Evolutionary conservation across 1,140 invertebrate species (phyloP), one percentile per base, ranked within the genome.

Genomic region (Phenacoccus solenopsis): DNA sequence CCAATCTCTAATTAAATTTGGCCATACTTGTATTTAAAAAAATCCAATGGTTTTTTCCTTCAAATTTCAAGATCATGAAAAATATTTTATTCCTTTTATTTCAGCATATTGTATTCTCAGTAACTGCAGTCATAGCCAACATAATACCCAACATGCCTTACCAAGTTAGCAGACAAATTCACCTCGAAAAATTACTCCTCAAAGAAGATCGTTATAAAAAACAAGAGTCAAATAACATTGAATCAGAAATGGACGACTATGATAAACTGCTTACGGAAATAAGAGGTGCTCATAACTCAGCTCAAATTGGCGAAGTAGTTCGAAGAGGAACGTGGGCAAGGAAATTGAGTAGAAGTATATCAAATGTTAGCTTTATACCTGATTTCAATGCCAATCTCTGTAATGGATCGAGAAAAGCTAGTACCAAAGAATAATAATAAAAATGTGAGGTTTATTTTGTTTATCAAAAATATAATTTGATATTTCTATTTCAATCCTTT

Each of bases 141-240:
- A 24, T 64, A 25, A 64, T 64, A 64, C 59, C 59, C 3, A 27
- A 64, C 16, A 27, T 64, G 59, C 59, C 59, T 9, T 64, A 64
- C 20, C 21, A 25, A 24, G 59, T 64, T 10, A 22, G 10, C 21
- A 2, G 59, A 25, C 59, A 64, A 64, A 64, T 64, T 64, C 59
- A 64, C 2, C 59, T 64, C 3, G 59, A 64, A 24, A 64, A 64
- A 16, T 64, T 64, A 64, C 22, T 64, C 13, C 9, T 64, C 12
- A 16, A 64, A 64, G 9, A 24, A 10, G 5, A 64, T 10, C 22
- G 13, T 27, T 24, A 64, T 9, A 5, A 5, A 7, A 24, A 64
- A 27, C 9, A 25, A 24, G 2, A 3, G 21, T 24, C 4, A 20
- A 16, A 3, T 4, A 25, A 9, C 20, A 9, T 10, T 9, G 59